phyloP scores from a whole-genome alignment of 2,797 vertebrate species.

The Lerista edwardsae region DNA sequence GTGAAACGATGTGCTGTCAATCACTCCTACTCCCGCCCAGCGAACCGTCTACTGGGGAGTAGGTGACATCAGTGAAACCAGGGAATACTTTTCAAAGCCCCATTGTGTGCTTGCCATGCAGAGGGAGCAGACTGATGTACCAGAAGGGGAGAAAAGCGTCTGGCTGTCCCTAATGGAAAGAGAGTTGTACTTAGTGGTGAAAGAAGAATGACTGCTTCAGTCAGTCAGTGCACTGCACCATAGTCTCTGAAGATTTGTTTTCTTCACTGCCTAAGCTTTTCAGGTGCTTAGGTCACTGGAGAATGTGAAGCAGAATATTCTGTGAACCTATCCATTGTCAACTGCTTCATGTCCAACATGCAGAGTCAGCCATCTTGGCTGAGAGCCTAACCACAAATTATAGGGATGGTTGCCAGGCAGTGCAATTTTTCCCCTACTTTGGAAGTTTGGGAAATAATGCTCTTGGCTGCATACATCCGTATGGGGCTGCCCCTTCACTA shows the following conservation, averaged over 20 bases:
- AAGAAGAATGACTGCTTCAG: neutral
- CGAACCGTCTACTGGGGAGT: too few species aligned
- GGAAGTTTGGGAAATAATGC: conserved; percentile 40
- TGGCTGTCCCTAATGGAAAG: neutral
- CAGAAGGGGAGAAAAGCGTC: neutral
- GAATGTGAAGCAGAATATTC: neutral
- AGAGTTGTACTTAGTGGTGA: neutral
- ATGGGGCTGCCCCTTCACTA: fast-evolving
- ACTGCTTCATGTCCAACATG: neutral
- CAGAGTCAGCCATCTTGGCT: conserved; percentile 33
- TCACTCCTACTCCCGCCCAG: too few species aligned
- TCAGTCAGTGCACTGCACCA: neutral
- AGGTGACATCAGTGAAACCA: too few species aligned
- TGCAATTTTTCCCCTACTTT: conserved; percentile 40
- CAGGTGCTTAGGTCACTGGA: neutral
- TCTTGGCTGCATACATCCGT: neutral
- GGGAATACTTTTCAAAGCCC: neutral
- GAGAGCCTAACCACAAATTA: conserved; percentile 45
- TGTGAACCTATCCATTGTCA: neutral
- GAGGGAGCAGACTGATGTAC: neutral
- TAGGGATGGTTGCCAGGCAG: conserved; percentile 30
- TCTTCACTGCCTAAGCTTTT: neutral
- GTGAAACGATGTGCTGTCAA: too few species aligned
- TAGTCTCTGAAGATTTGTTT: neutral
- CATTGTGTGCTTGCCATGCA: neutral